Evolutionary conservation across 2,888 invertebrate genomes (phyloP).

Genomic region (Drymonia ruficornis): DNA sequence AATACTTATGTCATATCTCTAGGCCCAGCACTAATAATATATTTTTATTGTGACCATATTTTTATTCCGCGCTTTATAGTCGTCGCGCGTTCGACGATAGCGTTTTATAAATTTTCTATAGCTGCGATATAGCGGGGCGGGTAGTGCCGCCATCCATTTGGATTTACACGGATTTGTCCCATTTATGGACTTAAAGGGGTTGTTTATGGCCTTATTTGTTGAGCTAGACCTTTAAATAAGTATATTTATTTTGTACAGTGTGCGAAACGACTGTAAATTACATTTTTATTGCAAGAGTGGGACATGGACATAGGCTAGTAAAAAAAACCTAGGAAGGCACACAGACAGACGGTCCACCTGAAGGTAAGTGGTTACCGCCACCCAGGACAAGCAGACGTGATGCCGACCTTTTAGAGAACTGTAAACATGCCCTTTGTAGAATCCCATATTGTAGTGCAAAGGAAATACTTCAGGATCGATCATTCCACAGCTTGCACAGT

Average conservation of each 20-base stretch:
- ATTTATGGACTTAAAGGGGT: constrained; percentile 10
- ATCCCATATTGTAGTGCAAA: no score
- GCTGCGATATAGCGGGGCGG: constrained; percentile 19
- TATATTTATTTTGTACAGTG: background rate
- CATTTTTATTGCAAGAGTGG: no score
- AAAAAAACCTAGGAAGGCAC: no score
- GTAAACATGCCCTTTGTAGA: no score
- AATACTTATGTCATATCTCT: background rate
- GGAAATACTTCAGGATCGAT: no score
- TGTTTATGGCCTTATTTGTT: background rate
- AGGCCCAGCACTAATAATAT: constrained; percentile 8
- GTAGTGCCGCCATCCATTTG: constrained; percentile 24
- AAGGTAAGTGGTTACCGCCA: no score
- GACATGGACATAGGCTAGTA: no score
- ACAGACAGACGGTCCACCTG: no score
- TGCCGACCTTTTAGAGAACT: no score
- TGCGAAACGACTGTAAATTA: background rate
- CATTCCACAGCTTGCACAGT: no score
- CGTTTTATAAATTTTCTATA: constrained; percentile 29
- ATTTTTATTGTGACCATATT: constrained; percentile 22
- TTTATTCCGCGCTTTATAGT: constrained; percentile 17
- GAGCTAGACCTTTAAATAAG: constrained; percentile 1
- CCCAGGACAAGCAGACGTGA: no score
- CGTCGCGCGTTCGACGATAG: constrained; percentile 20
- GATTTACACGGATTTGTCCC: constrained; percentile 30